Base-by-base conservation (phyloP, 2,113 vertebrate genomes). In the Reinhardtius hippoglossoides region DNA sequence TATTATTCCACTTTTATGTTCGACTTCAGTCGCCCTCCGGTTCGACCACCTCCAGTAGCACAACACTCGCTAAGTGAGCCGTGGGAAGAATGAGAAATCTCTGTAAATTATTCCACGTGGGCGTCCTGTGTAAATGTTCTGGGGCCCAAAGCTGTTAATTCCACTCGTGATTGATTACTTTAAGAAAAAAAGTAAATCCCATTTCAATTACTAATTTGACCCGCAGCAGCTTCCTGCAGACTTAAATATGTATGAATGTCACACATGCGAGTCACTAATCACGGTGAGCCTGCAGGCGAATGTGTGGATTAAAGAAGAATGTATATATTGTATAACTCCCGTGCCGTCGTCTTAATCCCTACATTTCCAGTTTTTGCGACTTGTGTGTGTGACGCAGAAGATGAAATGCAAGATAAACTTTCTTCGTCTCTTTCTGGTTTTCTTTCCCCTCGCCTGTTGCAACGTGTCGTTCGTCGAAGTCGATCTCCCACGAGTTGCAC, bases 131-230 rank as follows among this genome's bases (percentile, higher is more conserved):
- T 14, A 66, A 50, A 50, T 20, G 60, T 63, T 65, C 20, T 68
- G 15, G 16, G 54, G n/a, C 61, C 48, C 67, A 69, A 57, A 80
- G 64, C 76, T 73, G 40, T 72, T 71, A 69, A 69, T 66, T 65
- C 48, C 52, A 64, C 9, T 18, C 21, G 1, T 80, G 67, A 84
- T 66, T 76, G 78, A 72, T 78, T 48, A 67, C 61, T 59, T 66
- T 60, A 69, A 62, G 60, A 55, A 74, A 74, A 24, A 85, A 78
- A 65, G 60, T 27, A 74, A 85, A 81, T 82, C 71, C 61, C 54
- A 68, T 67, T 76, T 70, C 67, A 61, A 69, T 72, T 77, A 81
- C 74, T 60, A 81, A 86, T 87, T 61, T 65, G 55, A 87, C 80
- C 86, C 75, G 21, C 35, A 62, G 67, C 52, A 54, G 66, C 70